These are phyloP conservation scores for Standfussiana lucernea DNA, from an alignment of 2,888 invertebrate genomes.

Conservation along the genomic window DNA sequence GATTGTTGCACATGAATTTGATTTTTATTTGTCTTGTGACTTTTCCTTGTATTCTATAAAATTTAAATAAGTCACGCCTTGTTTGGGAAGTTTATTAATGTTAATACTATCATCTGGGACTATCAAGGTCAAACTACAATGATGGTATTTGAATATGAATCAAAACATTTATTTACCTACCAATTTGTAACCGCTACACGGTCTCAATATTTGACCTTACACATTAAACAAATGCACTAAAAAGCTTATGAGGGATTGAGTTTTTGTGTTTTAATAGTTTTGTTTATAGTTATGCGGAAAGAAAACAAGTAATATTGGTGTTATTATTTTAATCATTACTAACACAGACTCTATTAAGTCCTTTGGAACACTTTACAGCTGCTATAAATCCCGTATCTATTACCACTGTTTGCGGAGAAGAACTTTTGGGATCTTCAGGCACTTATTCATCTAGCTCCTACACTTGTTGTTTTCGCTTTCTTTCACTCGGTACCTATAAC, in stretches of 20 bases:
- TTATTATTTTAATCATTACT: slow-evolving; percentile 7
- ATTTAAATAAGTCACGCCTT: neutral
- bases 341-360: neutral
- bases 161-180: neutral
- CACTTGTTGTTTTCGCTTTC: slow-evolving; percentile 20
- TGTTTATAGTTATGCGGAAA: neutral
- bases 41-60: slow-evolving; percentile 2
- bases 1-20: neutral
- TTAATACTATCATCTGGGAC: neutral
- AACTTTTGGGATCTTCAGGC: no score
- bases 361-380: neutral
- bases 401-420: neutral
- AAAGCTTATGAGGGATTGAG: neutral
- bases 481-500: neutral
- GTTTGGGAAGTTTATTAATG: neutral
- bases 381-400: neutral
- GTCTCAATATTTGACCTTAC: neutral
- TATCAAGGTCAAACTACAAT: slow-evolving; percentile 7
- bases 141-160: neutral
- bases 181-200: neutral
- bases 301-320: neutral
- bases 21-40: neutral
- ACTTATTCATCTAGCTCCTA: neutral
- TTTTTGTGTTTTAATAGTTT: neutral
- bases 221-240: neutral